phyloP scores from a whole-genome alignment of 2,113 vertebrate genomes.

The Phrynosoma platyrhinos region DNA sequence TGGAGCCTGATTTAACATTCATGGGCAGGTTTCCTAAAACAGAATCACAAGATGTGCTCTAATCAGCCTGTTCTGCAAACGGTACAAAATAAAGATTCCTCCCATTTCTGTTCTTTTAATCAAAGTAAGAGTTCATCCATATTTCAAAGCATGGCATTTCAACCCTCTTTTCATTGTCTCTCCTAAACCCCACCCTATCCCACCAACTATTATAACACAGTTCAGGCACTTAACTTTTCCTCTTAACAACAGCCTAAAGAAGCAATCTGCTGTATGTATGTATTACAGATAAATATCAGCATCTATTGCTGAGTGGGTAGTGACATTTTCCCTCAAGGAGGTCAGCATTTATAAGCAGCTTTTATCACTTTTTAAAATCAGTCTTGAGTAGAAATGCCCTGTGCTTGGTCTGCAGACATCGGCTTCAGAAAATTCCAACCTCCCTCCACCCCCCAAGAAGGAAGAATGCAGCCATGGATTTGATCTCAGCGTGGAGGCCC shows the following conservation, averaged over 20 bases:
- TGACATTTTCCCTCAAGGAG: background rate
- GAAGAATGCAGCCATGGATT: slow-evolving; percentile 11
- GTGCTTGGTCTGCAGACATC: background rate
- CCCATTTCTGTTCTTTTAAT: background rate
- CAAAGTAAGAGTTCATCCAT: background rate
- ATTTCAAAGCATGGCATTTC: background rate
- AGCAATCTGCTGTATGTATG: background rate
- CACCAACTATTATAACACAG: background rate
- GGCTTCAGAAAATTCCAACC: background rate
- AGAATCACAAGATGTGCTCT: no score
- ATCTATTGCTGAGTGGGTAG: background rate
- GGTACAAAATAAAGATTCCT: background rate
- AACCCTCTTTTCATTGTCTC: background rate
- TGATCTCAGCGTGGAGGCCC: slow-evolving; percentile 29
- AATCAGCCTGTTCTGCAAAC: background rate
- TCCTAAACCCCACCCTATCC: no score
- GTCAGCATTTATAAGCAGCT: background rate
- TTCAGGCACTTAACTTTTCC: background rate
- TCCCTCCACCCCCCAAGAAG: background rate
- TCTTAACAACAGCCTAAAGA: background rate
- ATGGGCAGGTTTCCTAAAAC: background rate
- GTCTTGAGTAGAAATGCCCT: background rate
- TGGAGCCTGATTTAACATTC: slow-evolving; percentile 8
- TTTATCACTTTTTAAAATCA: background rate
- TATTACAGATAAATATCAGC: background rate